Percentiles rank a stretch among this genome's conserved stretches.
phyloP scores from a whole-genome alignment of 2,113 vertebrate genomes.

The Stictonetta naevosa region DNA sequence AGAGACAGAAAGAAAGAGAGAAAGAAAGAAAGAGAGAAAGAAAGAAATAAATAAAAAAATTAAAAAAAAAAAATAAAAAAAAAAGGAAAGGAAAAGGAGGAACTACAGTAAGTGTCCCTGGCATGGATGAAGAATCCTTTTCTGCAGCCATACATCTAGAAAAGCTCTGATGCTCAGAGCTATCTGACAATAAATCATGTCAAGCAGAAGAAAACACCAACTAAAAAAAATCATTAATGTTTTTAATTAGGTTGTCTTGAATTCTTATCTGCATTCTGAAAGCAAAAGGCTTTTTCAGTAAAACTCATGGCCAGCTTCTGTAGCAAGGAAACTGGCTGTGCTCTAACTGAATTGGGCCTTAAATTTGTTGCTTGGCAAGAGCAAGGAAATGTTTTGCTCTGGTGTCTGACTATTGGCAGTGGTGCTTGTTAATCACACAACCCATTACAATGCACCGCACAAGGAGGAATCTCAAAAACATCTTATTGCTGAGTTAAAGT shows the following conservation, averaged over 20 bases:
- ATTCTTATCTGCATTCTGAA: slow-evolving; percentile 46
- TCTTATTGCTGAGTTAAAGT: slow-evolving; percentile 39
- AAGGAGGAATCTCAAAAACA: slow-evolving; percentile 43
- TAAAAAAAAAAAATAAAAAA: too few relatives aligned
- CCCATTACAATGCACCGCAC: slow-evolving; percentile 3
- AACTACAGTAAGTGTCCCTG: background rate
- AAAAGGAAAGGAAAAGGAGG: background rate
- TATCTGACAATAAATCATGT: slow-evolving; percentile 50
- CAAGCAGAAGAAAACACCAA: slow-evolving; percentile 30
- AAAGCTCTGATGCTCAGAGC: background rate
- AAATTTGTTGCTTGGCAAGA: slow-evolving; percentile 62
- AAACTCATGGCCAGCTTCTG: slow-evolving; percentile 40
- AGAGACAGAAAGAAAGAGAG: too few relatives aligned
- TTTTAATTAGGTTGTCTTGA: slow-evolving; percentile 63
- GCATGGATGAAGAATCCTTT: background rate
- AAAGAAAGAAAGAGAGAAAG: too few relatives aligned
- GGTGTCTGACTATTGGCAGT: slow-evolving; percentile 48
- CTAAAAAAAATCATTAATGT: slow-evolving; percentile 12
- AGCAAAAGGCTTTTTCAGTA: slow-evolving; percentile 44
- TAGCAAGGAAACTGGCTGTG: slow-evolving; percentile 56
- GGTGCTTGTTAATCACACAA: slow-evolving; percentile 43
- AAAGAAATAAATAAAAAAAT: too few relatives aligned
- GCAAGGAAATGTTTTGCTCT: slow-evolving; percentile 45
- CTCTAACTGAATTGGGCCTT: slow-evolving; percentile 36
- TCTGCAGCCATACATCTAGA: background rate